Conservation (phyloP, 2,797 vertebrate species). For the Phaenicophaeus curvirostris region DNA sequence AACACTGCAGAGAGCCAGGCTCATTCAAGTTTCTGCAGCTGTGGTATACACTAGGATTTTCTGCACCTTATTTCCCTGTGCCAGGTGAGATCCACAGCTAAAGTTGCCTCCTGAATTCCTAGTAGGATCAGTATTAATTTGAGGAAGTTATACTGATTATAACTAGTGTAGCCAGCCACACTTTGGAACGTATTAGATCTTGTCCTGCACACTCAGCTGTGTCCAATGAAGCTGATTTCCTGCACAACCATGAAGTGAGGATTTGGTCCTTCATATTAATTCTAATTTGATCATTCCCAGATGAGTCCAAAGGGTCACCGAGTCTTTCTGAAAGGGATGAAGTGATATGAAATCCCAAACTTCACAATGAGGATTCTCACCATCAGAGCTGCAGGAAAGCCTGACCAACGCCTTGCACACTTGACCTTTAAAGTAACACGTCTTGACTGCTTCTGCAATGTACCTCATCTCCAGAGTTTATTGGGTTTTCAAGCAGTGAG, state of each 20-base stretch:
- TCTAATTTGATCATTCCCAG: neutral
- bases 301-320: neutral
- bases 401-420: neutral
- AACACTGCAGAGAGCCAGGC: neutral
- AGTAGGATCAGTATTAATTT: fast-evolving
- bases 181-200: fast-evolving
- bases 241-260: fast-evolving
- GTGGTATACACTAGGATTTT: fast-evolving
- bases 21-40: neutral
- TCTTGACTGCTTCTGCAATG: neutral
- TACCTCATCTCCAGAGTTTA: neutral
- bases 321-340: neutral
- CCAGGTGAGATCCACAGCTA: neutral
- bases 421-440: neutral
- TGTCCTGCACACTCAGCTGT: neutral
- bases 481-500: neutral
- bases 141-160: fast-evolving
- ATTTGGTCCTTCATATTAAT: neutral
- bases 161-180: neutral
- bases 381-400: neutral
- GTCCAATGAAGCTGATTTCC: neutral
- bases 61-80: fast-evolving
- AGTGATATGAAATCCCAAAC: neutral
- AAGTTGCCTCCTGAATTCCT: fast-evolving
- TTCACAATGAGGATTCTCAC: neutral